Percentiles rank a stretch among this genome's conserved stretches.
Conservation (phyloP, 2,797 vertebrate genomes). For the Pelochelys cantorii region DNA sequence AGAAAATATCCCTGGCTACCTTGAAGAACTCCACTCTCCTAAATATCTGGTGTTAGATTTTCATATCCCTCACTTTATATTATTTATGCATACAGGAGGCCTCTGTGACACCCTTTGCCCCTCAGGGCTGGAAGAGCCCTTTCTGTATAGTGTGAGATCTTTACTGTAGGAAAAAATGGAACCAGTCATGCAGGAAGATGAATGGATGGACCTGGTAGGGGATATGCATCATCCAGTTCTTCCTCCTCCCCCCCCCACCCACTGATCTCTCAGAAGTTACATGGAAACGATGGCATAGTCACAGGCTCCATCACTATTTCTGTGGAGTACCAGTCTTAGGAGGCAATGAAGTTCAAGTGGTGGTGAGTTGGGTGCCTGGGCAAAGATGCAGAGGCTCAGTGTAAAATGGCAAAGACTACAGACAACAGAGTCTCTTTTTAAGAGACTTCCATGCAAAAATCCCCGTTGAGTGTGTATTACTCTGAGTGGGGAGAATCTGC, state of each 20-base stretch:
- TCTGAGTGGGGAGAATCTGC: not conserved
- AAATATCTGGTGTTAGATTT: conserved; percentile 31
- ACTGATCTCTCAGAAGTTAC: not conserved
- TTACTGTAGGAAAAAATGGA: not conserved
- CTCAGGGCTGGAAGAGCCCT: not conserved
- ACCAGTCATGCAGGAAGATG: not conserved
- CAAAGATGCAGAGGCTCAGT: not conserved
- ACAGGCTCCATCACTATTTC: not conserved
- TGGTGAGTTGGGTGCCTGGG: not conserved
- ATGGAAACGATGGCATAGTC: not conserved
- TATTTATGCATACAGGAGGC: not conserved
- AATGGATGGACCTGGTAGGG: not conserved
- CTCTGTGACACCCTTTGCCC: not conserved
- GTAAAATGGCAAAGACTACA: not conserved
- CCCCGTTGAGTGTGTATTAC: not conserved
- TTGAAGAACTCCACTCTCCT: conserved; percentile 17
- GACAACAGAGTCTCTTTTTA: not conserved
- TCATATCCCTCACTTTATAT: not conserved
- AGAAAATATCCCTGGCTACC: conserved; percentile 18
- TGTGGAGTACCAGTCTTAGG: not conserved
- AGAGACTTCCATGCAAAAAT: not conserved
- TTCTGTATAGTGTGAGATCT: not conserved
- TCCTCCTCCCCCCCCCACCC: not conserved
- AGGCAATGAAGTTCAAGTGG: not conserved
- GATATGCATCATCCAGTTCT: not conserved